These are phyloP conservation scores for Fistularia tabacaria DNA, from an alignment of 2,797 vertebrate genomes.

Conservation along the genomic window DNA sequence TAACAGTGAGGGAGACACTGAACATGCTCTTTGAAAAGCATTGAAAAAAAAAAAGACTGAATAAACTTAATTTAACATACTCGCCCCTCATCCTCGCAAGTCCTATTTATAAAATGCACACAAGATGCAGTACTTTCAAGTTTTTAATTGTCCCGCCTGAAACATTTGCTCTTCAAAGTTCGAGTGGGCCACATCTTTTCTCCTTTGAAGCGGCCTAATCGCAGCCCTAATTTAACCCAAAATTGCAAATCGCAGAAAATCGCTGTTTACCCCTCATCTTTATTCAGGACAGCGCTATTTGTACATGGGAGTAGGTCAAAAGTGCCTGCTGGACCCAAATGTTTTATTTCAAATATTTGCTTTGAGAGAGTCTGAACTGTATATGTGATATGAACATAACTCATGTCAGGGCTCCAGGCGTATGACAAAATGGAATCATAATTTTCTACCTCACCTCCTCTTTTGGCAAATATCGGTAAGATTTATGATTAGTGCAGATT, in stretches of 20 bases:
- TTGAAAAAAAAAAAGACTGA: too few species aligned
- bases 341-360: constrained; percentile 37
- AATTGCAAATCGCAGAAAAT: constrained; percentile 76
- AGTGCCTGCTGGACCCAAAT: constrained; percentile 31
- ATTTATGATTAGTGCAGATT: constrained; percentile 58
- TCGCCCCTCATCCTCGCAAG: constrained; percentile 2
- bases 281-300: constrained; percentile 5
- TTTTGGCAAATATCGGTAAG: constrained; percentile 59
- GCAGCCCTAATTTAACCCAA: constrained; percentile 44
- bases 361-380: constrained; percentile 42
- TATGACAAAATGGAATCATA: constrained; percentile 61
- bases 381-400: constrained; percentile 49
- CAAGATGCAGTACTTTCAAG: constrained; percentile 10
- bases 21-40: constrained; percentile 22
- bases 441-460: constrained; percentile 86
- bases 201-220: constrained; percentile 68
- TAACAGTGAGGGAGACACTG: constrained; percentile 34
- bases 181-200: constrained; percentile 56
- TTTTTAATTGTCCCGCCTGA: constrained; percentile 51
- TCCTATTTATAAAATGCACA: constrained; percentile 27
- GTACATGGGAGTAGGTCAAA: constrained; percentile 50
- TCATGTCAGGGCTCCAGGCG: constrained; percentile 52
- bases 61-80: constrained; percentile 18
- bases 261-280: constrained; percentile 42
- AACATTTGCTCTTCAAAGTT: constrained; percentile 47